These are phyloP conservation scores for Stichodactyla mertensii DNA, from an alignment of 64 coral and sea anemone genomes.

Conservation along the genomic window DNA sequence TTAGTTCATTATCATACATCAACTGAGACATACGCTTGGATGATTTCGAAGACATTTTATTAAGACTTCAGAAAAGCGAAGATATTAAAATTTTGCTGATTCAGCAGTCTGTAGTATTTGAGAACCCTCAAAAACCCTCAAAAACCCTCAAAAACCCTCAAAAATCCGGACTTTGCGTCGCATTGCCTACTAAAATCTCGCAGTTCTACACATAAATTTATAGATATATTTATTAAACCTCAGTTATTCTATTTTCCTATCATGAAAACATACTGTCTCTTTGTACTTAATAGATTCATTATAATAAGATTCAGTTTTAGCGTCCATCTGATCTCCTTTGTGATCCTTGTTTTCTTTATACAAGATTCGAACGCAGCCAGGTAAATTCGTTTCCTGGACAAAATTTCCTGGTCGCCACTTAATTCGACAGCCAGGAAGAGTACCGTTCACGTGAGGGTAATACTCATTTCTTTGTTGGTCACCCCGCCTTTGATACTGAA, in stretches of 20 bases:
- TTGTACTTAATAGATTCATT: background rate
- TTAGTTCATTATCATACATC: too few species aligned
- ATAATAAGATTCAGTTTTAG: background rate
- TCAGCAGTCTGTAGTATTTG: too few species aligned
- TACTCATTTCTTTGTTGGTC: constrained; percentile 26
- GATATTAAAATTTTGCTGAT: too few species aligned
- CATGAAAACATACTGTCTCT: background rate
- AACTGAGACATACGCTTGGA: too few species aligned
- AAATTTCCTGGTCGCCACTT: constrained; percentile 43
- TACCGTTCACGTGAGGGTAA: background rate
- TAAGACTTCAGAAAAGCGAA: too few species aligned
- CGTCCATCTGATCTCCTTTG: background rate
- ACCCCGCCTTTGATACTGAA: constrained; percentile 42
- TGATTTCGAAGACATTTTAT: too few species aligned
- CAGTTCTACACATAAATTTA: background rate
- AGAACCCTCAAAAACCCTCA: too few species aligned
- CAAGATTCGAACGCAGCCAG: constrained; percentile 18
- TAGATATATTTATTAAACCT: background rate
- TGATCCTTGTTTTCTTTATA: constrained; percentile 25
- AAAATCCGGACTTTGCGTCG: too few species aligned
- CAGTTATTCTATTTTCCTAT: background rate
- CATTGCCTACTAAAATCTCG: too few species aligned
- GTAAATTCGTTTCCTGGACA: constrained; percentile 43
- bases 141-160: too few species aligned
- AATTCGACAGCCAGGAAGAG: constrained; percentile 24